A percentile compares a stretch with the other conserved stretches of the same genome.
Conservation (phyloP, 2,113 vertebrate species). For the Microtus pennsylvanicus region DNA sequence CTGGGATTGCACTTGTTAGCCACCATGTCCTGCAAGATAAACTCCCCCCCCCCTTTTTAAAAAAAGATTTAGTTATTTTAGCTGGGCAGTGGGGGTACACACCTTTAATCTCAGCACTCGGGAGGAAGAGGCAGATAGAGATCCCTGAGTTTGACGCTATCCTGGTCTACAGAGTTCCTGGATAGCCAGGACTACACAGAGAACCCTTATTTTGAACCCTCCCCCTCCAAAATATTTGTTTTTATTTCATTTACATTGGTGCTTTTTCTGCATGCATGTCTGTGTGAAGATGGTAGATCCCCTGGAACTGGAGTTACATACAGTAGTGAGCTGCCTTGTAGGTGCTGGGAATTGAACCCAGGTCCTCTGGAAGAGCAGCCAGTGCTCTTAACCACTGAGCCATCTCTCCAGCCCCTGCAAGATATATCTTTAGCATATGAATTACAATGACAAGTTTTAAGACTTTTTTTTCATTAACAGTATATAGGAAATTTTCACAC, state of each 20-base stretch:
- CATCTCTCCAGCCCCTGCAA: not conserved
- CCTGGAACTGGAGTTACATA: not conserved
- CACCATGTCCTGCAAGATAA: too few species aligned
- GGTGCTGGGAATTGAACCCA: too few species aligned
- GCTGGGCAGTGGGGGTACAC: too few species aligned
- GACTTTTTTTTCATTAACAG: not conserved
- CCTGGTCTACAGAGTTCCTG: too few species aligned
- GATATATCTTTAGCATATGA: not conserved
- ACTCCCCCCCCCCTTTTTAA: too few species aligned
- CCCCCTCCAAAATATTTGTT: not conserved
- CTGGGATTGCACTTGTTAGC: not conserved
- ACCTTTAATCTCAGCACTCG: too few species aligned
- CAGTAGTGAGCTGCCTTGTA: not conserved
- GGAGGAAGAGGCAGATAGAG: too few species aligned
- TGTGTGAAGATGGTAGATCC: not conserved
- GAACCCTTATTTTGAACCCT: too few species aligned
- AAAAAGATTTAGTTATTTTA: not conserved
- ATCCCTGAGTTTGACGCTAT: too few species aligned
- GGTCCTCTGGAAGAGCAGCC: too few species aligned
- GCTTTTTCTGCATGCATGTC: not conserved
- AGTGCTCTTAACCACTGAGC: not conserved
- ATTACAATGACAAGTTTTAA: not conserved
- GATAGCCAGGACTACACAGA: too few species aligned
- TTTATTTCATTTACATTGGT: not conserved
- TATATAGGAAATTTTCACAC: conserved; percentile 24